phyloP scores from a whole-genome alignment of 2,113 vertebrate species.

The Eretmochelys imbricata region DNA sequence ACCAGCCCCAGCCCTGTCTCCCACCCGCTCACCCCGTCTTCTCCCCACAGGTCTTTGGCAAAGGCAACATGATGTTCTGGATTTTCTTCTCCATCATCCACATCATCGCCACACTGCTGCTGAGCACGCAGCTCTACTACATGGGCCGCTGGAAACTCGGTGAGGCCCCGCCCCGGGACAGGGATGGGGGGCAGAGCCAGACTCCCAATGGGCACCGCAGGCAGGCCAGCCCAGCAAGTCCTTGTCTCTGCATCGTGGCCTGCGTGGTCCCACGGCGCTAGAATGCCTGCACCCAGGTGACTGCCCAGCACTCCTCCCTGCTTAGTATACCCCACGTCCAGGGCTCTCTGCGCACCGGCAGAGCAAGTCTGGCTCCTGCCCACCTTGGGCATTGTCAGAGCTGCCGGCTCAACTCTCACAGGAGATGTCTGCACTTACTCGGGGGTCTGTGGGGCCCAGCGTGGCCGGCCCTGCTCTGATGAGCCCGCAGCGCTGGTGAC shows the following conservation, averaged over 20 bases:
- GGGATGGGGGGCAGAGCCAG: background rate
- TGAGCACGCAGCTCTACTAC: slow-evolving; percentile 98
- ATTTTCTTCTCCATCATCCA: slow-evolving; percentile 94
- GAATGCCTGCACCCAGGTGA: background rate
- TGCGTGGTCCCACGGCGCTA: too few relatives aligned
- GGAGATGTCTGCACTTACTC: background rate
- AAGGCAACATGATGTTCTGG: slow-evolving; percentile 92
- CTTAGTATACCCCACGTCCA: too few relatives aligned
- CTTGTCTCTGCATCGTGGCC: background rate
- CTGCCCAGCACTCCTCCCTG: background rate
- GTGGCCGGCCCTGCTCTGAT: background rate
- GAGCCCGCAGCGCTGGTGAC: too few relatives aligned
- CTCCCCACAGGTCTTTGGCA: slow-evolving; percentile 89
- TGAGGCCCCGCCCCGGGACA: slow-evolving; percentile 43
- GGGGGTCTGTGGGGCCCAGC: background rate
- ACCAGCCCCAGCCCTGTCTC: too few relatives aligned
- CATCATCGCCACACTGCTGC: slow-evolving; percentile 91
- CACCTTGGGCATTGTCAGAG: background rate
- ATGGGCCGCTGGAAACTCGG: slow-evolving; percentile 96
- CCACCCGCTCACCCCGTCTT: background rate
- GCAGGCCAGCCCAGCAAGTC: background rate
- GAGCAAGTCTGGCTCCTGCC: background rate
- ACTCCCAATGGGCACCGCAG: background rate
- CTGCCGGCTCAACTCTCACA: too few relatives aligned
- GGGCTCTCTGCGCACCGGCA: too few relatives aligned